Evolutionary conservation across 2,797 vertebrate species (phyloP), one percentile per base, ranked within the genome.

Genomic region (Lacerta viridis): DNA sequence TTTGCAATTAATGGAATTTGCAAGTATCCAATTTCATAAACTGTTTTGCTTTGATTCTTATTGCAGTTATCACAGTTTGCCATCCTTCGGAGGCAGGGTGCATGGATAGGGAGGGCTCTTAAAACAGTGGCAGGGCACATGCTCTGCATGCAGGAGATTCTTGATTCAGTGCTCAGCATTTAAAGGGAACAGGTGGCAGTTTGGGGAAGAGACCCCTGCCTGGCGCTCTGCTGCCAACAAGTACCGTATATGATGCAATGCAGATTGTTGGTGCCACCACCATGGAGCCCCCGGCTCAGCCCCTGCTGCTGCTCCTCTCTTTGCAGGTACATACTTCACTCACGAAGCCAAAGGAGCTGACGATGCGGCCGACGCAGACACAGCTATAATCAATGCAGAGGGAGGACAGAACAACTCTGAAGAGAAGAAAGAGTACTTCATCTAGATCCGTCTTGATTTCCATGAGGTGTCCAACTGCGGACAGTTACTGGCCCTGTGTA

Each of bases 391-490:
- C 97, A 99, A 99, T 5, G 99, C 99, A n/a, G 99, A 99, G 95
- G 99, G 99, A 23, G 99, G 99, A 94, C 99, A 99, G 96, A 99
- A 98, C 98, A 99, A 98, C 98, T 98, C 98, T 0, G 99, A 99
- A 75, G 99, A 99, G 96, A 99, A 99, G 97, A 99, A 99, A 96
- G 99, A 99, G 97, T 99, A 99, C 97, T 99, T 99, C 97, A 99
- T 99, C 97, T 99, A 98, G 98, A 97, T 94, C 96, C 95, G 97
- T 97, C 96, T 97, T 97, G 97, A 97, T 97, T 96, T 88, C 96
- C 59, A 86, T 94, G 97, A 97, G 97, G 96, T 96, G 97, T 97
- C 97, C 96, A 95, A 93, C 94, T 43, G 95, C 92, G 95, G 95
- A 95, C 88, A 91, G 94, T 90, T 91, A 92, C 97, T 94, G 96